Conservation (phyloP, 2,797 vertebrate species). For the Nyctibius grandis region DNA sequence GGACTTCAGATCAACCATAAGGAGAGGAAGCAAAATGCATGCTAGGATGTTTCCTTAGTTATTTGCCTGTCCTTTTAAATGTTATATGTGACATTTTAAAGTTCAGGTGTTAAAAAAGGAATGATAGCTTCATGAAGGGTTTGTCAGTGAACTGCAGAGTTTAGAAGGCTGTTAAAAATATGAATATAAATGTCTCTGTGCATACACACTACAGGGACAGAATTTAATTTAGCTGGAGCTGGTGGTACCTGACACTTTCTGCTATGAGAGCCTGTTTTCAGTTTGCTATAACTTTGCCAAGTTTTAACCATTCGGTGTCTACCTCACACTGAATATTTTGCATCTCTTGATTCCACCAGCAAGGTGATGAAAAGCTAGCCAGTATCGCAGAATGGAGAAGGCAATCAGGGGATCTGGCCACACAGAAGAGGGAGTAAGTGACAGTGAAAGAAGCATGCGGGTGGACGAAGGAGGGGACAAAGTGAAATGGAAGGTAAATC, state of each 20-base stretch:
- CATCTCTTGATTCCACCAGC: conserved; percentile 65
- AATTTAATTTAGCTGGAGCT: conserved; percentile 71
- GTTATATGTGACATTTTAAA: conserved; percentile 67
- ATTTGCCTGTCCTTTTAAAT: conserved; percentile 71
- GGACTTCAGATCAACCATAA: conserved; percentile 44
- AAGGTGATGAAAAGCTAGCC: conserved; percentile 66
- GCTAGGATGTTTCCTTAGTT: conserved; percentile 65
- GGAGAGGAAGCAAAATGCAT: conserved; percentile 41
- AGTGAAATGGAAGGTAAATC: conserved; percentile 54
- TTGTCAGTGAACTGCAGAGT: conserved; percentile 72
- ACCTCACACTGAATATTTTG: conserved; percentile 66
- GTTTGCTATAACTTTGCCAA: conserved; percentile 68
- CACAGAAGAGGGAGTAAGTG: background rate
- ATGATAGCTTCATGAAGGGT: conserved; percentile 65
- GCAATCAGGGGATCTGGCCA: conserved; percentile 26
- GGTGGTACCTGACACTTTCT: conserved; percentile 69
- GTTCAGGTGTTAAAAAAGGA: conserved; percentile 69
- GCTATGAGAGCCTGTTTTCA: conserved; percentile 67
- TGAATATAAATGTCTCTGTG: conserved; percentile 73
- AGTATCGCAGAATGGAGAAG: conserved; percentile 15
- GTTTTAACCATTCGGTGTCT: conserved; percentile 68
- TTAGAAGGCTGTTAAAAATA: conserved; percentile 74
- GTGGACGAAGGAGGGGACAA: conserved; percentile 8
- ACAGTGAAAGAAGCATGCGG: background rate
- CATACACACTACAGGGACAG: conserved; percentile 72